Conservation (phyloP, 2,888 invertebrate species). For the Netelia melanura region DNA sequence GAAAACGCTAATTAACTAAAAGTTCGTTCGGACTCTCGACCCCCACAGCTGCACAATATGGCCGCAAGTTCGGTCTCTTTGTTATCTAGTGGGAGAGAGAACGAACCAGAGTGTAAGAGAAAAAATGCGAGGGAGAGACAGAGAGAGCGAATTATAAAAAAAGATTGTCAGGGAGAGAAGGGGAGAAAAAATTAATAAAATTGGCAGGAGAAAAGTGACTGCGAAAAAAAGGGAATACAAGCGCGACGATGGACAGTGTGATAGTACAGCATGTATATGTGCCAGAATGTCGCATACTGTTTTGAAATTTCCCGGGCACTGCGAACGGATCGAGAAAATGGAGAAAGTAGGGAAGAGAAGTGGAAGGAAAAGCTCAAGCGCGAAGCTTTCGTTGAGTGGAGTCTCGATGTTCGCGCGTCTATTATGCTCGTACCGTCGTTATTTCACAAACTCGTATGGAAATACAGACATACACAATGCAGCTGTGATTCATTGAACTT, state of each 20-base stretch:
- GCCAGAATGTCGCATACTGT: neutral
- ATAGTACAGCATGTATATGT: neutral
- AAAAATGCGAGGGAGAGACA: neutral
- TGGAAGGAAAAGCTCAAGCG: neutral
- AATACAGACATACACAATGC: neutral
- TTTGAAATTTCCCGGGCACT: neutral
- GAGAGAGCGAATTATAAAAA: neutral
- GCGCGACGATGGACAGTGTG: neutral
- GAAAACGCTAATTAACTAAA: slow-evolving; percentile 52
- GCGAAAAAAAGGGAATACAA: slow-evolving; percentile 8
- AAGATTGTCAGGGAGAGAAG: neutral
- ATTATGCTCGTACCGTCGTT: neutral
- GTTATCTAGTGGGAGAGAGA: neutral
- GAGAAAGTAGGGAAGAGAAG: neutral
- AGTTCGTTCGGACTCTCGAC: slow-evolving; percentile 40
- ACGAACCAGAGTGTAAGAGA: slow-evolving; percentile 5
- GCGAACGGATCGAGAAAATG: neutral
- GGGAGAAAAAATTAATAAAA: slow-evolving; percentile 3
- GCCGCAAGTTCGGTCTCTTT: slow-evolving; percentile 14
- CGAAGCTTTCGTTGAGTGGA: neutral
- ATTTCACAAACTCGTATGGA: neutral
- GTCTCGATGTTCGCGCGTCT: neutral
- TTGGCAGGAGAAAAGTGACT: slow-evolving; percentile 2
- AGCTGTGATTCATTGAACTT: neutral
- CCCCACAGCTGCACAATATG: slow-evolving; percentile 31